Evolutionary conservation across 2,797 vertebrate species (phyloP).

Genomic region (Smutsia gigantea): DNA sequence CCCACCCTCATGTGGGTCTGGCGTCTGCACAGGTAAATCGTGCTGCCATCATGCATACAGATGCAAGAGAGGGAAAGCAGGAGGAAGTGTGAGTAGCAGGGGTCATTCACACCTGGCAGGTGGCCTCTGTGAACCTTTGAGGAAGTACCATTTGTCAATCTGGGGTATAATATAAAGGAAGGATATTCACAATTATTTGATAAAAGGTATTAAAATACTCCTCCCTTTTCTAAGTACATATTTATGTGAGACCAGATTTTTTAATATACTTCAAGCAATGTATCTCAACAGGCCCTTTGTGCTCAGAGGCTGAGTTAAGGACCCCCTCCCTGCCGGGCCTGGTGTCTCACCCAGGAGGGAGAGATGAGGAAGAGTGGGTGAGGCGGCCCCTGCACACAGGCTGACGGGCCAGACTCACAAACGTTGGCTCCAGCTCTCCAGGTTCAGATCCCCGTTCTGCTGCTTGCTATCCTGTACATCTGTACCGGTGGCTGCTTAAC

Average conservation of each 20-base stretch:
- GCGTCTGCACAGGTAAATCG: accelerated
- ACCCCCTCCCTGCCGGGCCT: background rate
- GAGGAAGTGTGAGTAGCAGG: too few relatives aligned
- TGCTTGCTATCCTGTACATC: background rate
- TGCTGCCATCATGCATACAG: accelerated
- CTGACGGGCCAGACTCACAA: background rate
- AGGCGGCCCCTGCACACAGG: too few relatives aligned
- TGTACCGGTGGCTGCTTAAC: background rate
- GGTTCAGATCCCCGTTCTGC: background rate
- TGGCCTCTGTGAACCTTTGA: background rate
- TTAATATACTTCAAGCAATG: background rate
- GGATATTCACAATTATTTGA: background rate
- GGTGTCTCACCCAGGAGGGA: background rate
- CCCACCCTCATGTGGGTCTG: background rate
- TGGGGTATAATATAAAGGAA: background rate
- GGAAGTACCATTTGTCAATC: background rate
- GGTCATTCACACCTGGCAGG: background rate
- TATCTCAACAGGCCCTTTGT: background rate
- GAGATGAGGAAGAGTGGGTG: too few relatives aligned
- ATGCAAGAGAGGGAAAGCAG: background rate
- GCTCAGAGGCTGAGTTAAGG: background rate
- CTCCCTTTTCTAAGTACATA: background rate
- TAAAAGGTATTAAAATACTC: background rate
- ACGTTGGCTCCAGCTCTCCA: background rate
- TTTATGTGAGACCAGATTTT: background rate